Conservation (phyloP, 2,797 vertebrate species). For the Podarcis lilfordi region DNA sequence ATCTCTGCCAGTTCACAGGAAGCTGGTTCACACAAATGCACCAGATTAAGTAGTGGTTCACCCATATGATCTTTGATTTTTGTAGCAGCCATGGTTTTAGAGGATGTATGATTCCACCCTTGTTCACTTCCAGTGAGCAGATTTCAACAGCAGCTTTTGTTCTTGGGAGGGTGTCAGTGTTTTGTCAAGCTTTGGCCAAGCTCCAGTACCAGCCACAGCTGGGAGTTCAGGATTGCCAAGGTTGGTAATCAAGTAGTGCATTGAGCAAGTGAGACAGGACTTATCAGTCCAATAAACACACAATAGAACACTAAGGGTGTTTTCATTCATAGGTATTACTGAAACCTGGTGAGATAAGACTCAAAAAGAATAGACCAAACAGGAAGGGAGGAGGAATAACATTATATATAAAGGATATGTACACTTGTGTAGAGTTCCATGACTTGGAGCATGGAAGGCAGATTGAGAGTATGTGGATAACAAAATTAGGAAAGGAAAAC, state of each 20-base stretch:
- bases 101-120: neutral
- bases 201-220: neutral
- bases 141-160: neutral
- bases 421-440: no score
- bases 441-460: no score
- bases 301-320: no score
- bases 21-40: neutral
- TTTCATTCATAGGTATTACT: no score
- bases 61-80: neutral
- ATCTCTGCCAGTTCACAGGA: neutral
- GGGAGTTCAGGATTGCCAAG: neutral
- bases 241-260: neutral
- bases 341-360: no score
- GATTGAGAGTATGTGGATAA: no score
- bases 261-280: neutral
- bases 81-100: neutral
- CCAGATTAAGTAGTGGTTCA: neutral
- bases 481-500: no score
- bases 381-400: no score
- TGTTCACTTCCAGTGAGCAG: neutral
- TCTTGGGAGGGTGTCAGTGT: neutral
- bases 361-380: no score
- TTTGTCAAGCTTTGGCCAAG: neutral
- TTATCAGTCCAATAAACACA: neutral
- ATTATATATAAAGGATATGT: no score